Conservation (phyloP, 2,797 vertebrate genomes). For the Glossophaga mutica region DNA sequence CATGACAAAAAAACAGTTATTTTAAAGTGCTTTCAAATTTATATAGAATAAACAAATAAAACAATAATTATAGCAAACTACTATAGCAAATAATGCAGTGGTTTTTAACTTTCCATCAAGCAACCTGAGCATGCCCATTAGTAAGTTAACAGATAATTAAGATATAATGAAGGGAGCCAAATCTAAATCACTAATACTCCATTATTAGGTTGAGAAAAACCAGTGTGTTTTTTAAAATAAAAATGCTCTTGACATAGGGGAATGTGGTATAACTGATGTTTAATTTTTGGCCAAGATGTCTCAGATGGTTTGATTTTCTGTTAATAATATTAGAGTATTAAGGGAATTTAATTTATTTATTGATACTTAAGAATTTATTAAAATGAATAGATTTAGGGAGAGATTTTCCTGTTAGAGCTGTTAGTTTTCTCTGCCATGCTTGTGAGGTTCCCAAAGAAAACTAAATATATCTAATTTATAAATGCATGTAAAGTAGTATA, state of each 20-base stretch:
- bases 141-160: neutral
- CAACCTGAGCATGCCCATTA: neutral
- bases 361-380: neutral
- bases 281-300: neutral
- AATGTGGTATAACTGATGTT: neutral
- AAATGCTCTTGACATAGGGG: neutral
- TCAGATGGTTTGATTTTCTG: neutral
- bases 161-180: neutral
- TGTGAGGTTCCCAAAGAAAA: neutral
- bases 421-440: neutral
- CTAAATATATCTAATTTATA: neutral
- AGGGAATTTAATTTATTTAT: neutral
- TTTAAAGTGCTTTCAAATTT: neutral
- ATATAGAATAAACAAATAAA: neutral
- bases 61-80: neutral
- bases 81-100: neutral
- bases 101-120: conserved; percentile 11
- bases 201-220: neutral
- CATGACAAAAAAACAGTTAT: neutral
- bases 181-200: neutral
- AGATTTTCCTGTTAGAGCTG: neutral
- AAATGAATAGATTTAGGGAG: neutral
- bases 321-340: neutral
- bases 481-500: neutral
- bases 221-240: neutral